Percentiles rank a stretch among this genome's conserved stretches.
Evolutionary conservation across 2,113 vertebrate species (phyloP).

Genomic region (Furnarius figulus): DNA sequence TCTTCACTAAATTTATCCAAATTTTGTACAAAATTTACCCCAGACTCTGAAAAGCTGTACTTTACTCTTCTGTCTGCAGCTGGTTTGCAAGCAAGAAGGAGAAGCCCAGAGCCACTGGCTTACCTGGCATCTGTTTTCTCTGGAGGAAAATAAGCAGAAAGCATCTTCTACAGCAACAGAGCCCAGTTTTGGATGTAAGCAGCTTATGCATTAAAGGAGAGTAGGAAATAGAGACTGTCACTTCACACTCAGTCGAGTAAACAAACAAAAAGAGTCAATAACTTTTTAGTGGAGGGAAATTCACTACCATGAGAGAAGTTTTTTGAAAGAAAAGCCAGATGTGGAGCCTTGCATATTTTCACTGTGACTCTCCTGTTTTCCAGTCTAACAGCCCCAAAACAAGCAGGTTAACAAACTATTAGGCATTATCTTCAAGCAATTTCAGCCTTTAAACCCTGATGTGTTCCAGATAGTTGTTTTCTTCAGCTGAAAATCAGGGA

Average conservation of each 20-base stretch:
- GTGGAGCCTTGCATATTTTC: not conserved
- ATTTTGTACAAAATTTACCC: not conserved
- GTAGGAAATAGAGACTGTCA: not conserved
- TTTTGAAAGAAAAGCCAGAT: not conserved
- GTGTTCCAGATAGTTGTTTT: not conserved
- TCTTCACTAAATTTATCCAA: not conserved
- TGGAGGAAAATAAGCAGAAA: not conserved
- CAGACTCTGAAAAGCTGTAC: not conserved
- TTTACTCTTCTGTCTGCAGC: not conserved
- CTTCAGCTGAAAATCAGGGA: not conserved
- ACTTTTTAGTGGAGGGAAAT: not conserved
- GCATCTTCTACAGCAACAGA: not conserved
- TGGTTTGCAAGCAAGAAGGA: not conserved
- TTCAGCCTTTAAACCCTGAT: not conserved
- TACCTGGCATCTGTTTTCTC: fast-evolving
- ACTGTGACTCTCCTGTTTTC: not conserved
- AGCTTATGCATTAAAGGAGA: not conserved
- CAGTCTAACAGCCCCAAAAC: not conserved
- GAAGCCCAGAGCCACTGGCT: not conserved
- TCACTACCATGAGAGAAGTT: not conserved
- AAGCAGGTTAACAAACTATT: not conserved
- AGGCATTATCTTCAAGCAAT: not conserved
- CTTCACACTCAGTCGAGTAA: not conserved
- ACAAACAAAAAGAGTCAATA: not conserved
- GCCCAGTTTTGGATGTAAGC: not conserved